Conservation (phyloP, 30 jellyfish, hydroid and myxozoan species). For the Turritopsis rubra region DNA sequence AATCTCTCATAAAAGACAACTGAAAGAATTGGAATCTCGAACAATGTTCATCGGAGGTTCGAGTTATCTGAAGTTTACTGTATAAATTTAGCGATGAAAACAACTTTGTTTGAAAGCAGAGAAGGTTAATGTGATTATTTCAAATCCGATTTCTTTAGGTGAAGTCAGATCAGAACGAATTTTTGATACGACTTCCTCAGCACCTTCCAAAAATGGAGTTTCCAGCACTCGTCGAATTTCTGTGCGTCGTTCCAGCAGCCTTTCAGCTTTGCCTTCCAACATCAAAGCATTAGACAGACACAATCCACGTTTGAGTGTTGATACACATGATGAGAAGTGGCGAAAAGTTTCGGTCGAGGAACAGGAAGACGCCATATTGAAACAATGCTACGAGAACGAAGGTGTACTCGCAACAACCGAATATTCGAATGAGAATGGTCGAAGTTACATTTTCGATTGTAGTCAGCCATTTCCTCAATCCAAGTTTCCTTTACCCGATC, state of each 20-base stretch:
- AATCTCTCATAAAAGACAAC: background rate
- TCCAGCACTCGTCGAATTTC: background rate
- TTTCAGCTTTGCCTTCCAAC: constrained; percentile 28
- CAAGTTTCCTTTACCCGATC: constrained; percentile 12
- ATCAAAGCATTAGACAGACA: background rate
- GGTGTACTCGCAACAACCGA: background rate
- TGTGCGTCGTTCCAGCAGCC: constrained; percentile 12
- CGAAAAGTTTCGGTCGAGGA: background rate
- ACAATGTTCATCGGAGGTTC: too few relatives aligned
- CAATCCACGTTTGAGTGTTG: background rate
- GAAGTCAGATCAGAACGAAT: background rate
- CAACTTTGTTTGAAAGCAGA: too few relatives aligned
- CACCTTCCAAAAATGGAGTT: constrained; percentile 1
- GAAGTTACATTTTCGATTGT: constrained; percentile 16
- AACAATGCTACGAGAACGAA: constrained; percentile 21
- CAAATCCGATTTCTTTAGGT: background rate
- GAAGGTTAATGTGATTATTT: too few relatives aligned
- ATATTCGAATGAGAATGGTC: background rate
- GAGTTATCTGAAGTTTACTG: too few relatives aligned
- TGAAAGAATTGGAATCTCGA: background rate
- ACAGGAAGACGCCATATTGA: constrained; percentile 9
- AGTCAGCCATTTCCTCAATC: constrained; percentile 11
- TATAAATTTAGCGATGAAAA: too few relatives aligned
- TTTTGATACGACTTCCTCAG: background rate
- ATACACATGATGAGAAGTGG: background rate